phyloP scores from a whole-genome alignment of 1,140 invertebrate genomes.

The Pseudomyrmex gracilis region DNA sequence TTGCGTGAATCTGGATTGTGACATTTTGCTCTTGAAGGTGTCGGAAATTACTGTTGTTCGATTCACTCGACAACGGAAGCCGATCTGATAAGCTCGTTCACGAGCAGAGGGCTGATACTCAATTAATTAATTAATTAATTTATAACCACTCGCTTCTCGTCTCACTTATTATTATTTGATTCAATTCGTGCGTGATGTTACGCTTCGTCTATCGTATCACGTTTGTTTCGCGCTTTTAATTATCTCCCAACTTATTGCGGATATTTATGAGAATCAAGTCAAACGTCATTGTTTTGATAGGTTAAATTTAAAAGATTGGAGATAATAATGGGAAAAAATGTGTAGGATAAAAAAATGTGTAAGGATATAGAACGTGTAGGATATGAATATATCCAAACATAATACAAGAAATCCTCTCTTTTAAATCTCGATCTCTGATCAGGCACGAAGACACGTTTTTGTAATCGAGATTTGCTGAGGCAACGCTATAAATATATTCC shows the following conservation, averaged over 20 bases:
- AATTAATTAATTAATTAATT: conserved; percentile 69
- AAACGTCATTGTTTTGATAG: background rate
- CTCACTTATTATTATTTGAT: conserved; percentile 55
- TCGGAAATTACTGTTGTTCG: conserved; percentile 33
- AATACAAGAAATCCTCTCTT: background rate
- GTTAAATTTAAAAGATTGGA: background rate
- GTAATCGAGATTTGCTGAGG: background rate
- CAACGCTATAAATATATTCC: conserved; percentile 19
- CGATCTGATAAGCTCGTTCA: conserved; percentile 63
- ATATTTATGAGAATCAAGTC: background rate
- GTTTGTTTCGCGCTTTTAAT: conserved; percentile 59
- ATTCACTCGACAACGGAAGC: conserved; percentile 18
- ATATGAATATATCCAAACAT: background rate
- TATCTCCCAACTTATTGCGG: conserved; percentile 56
- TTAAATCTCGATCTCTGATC: too few relatives aligned
- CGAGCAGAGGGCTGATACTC: conserved; percentile 20
- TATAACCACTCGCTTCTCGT: conserved; percentile 51
- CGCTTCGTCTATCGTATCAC: conserved; percentile 40
- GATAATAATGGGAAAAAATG: too few relatives aligned
- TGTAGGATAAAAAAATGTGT: background rate
- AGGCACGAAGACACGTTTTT: background rate
- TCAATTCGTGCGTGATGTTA: conserved; percentile 50
- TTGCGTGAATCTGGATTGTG: background rate
- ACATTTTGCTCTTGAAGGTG: background rate
- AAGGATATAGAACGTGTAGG: too few relatives aligned